Evolutionary conservation across 2,888 invertebrate species (phyloP).

Genomic region (Pantelozetes paolii): DNA sequence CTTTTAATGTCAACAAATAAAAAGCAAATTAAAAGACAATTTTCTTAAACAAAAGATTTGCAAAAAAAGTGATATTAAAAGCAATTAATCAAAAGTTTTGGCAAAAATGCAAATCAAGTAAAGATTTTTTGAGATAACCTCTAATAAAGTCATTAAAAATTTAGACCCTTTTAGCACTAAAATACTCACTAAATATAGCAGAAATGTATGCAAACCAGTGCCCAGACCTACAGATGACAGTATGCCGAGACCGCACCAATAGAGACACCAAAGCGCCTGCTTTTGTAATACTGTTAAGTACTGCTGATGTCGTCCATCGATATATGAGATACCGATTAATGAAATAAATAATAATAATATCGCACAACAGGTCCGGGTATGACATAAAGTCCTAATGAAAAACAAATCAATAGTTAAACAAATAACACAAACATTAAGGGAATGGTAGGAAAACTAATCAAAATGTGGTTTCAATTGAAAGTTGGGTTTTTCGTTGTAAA

Average conservation of each 20-base stretch:
- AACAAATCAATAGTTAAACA: too few relatives aligned
- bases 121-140: background rate
- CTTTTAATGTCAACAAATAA: too few relatives aligned
- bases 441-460: too few relatives aligned
- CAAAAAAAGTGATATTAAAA: background rate
- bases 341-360: slow-evolving; percentile 19
- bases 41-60: background rate
- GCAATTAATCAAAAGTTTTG: background rate
- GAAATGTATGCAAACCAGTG: slow-evolving; percentile 96
- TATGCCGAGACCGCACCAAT: slow-evolving; percentile 90
- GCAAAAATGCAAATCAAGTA: background rate
- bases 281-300: slow-evolving; percentile 27
- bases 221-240: slow-evolving; percentile 96
- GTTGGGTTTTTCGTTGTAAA: too few relatives aligned
- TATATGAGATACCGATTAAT: slow-evolving; percentile 34
- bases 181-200: slow-evolving; percentile 71
- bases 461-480: too few relatives aligned
- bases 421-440: too few relatives aligned
- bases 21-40: too few relatives aligned
- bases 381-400: slow-evolving; percentile 48
- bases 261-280: slow-evolving; percentile 66
- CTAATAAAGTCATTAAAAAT: background rate
- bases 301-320: slow-evolving; percentile 46
- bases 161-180: background rate
- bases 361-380: slow-evolving; percentile 35